Evolutionary conservation across 1,140 invertebrate genomes (phyloP).

Genomic region (Trichonephila clavata): DNA sequence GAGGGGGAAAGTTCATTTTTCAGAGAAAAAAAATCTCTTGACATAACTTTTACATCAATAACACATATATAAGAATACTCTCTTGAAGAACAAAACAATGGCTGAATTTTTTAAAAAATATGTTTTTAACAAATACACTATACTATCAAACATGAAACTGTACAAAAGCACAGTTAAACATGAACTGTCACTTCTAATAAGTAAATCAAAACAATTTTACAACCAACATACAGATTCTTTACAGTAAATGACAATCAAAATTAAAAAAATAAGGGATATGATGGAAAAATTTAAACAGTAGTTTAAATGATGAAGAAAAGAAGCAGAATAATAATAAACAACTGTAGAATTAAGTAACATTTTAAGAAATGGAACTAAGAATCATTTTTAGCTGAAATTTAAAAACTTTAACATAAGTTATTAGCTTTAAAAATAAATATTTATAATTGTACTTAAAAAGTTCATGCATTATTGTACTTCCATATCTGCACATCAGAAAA

Average conservation of each 20-base stretch:
- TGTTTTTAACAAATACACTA: conserved; percentile 31
- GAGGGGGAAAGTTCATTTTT: conserved; percentile 10
- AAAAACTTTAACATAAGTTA: background rate
- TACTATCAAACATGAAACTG: conserved; percentile 45
- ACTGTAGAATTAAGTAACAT: background rate
- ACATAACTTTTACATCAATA: background rate
- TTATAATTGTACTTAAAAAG: conserved; percentile 13
- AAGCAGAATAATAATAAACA: background rate
- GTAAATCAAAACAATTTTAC: conserved; percentile 18
- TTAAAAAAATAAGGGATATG: background rate
- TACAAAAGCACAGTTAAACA: conserved; percentile 54
- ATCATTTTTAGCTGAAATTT: no score
- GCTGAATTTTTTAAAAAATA: conserved; percentile 40
- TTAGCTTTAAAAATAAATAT: conserved; percentile 26
- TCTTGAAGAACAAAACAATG: conserved; percentile 17
- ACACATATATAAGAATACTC: background rate
- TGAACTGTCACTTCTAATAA: background rate
- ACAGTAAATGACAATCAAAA: conserved; percentile 7
- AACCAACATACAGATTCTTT: background rate
- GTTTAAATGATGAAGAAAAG: background rate
- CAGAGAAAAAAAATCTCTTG: background rate
- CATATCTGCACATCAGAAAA: background rate
- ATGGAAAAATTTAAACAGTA: background rate
- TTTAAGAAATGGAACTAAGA: no score
- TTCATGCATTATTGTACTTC: background rate